Percentiles rank a stretch among this genome's conserved stretches.
phyloP scores from a whole-genome alignment of 2,113 vertebrate genomes.

The Ptilonorhynchus violaceus region DNA sequence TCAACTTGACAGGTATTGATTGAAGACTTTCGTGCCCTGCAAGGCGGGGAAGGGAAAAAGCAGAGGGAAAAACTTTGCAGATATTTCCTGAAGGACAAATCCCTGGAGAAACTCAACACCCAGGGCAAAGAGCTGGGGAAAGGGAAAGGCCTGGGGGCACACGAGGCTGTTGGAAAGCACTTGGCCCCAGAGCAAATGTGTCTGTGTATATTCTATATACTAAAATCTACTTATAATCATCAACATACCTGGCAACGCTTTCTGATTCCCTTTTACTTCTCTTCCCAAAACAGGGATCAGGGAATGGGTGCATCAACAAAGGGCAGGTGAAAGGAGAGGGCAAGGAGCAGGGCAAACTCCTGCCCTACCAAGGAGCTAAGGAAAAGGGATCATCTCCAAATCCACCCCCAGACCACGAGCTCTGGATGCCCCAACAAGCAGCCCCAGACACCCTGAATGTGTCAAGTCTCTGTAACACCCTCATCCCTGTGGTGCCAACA shows the following conservation, averaged over 20 bases:
- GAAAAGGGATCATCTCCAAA: not conserved
- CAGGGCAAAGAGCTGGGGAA: not conserved
- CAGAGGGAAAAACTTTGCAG: not conserved
- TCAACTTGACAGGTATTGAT: not conserved
- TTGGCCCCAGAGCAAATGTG: not conserved
- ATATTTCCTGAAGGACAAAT: not conserved
- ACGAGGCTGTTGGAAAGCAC: not conserved
- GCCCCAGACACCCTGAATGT: accelerated
- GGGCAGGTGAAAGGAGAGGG: not conserved
- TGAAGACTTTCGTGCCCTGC: not conserved
- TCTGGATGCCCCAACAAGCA: not conserved
- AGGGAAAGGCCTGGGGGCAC: not conserved
- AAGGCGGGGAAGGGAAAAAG: not conserved
- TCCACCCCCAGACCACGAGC: accelerated
- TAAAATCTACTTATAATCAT: not conserved
- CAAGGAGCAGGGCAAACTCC: not conserved
- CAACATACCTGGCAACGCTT: not conserved
- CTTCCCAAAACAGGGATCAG: not conserved
- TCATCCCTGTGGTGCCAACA: not conserved
- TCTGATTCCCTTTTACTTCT: not conserved
- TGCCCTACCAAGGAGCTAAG: not conserved
- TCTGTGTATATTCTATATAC: not conserved
- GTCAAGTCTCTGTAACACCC: not conserved
- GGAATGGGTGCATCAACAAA: not conserved
- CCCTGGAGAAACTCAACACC: not conserved